These are phyloP conservation scores for Ephialtes manifestator DNA, from an alignment of 2,888 invertebrate species.

Conservation along the genomic window DNA sequence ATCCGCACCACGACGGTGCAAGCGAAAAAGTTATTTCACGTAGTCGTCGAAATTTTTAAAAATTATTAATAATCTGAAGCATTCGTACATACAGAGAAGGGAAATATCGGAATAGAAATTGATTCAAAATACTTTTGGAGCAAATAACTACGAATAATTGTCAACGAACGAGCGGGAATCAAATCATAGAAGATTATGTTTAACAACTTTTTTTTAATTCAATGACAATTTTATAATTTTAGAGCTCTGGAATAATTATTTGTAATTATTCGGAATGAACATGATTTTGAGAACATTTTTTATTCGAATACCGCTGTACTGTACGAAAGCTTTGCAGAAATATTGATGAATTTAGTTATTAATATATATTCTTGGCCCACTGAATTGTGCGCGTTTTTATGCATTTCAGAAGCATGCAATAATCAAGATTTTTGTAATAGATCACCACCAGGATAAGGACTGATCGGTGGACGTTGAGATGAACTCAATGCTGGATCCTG, in stretches of 20 bases:
- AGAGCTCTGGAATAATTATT: no score
- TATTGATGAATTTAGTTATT: slow-evolving; percentile 42
- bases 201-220: no score
- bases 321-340: slow-evolving; percentile 32
- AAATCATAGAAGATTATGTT: no score
- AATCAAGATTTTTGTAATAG: slow-evolving; percentile 80
- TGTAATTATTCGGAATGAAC: no score
- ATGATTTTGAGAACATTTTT: no score
- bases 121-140: neutral
- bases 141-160: no score
- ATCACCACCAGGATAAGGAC: slow-evolving; percentile 80
- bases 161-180: no score
- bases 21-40: slow-evolving; percentile 44
- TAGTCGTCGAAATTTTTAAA: slow-evolving; percentile 30
- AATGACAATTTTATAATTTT: no score
- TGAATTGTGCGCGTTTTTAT: neutral
- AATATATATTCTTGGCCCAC: slow-evolving; percentile 8
- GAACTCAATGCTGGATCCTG: slow-evolving; percentile 76
- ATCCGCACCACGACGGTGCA: slow-evolving; percentile 51
- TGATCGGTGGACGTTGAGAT: slow-evolving; percentile 77
- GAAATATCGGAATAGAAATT: no score
- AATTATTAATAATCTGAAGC: neutral
- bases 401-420: slow-evolving; percentile 69
- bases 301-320: neutral
- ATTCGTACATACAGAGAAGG: neutral